A percentile compares a stretch with the other conserved stretches of the same genome.
Conservation (phyloP, 2,888 invertebrate genomes). For the Campaea margaritaria region DNA sequence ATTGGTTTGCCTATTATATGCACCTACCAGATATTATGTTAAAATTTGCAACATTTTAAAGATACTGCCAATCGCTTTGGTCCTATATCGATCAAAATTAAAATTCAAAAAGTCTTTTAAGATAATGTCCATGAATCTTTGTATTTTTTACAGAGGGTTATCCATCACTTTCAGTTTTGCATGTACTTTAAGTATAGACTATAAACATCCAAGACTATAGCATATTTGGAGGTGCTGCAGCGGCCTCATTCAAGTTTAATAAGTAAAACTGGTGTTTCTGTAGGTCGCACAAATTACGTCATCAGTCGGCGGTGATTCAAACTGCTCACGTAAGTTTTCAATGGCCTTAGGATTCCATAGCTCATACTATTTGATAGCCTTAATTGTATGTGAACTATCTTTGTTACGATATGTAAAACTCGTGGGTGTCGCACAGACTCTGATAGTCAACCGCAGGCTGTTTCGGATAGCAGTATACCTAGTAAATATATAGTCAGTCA, state of each 20-base stretch:
- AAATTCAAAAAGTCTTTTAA: too few species aligned
- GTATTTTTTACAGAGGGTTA: too few species aligned
- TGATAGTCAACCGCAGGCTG: not conserved
- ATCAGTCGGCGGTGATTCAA: constrained; percentile 67
- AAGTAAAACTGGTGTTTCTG: constrained; percentile 63
- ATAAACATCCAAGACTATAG: not conserved
- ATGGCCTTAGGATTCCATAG: constrained; percentile 49
- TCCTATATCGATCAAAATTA: too few species aligned
- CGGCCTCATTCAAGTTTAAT: constrained; percentile 42
- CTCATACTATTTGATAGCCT: constrained; percentile 46
- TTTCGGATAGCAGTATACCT: too few species aligned
- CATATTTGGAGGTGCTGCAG: constrained; percentile 16
- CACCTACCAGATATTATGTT: too few species aligned
- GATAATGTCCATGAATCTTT: too few species aligned
- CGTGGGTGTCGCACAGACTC: not conserved
- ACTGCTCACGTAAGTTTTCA: constrained; percentile 38
- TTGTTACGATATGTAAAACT: not conserved
- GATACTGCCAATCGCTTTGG: too few species aligned
- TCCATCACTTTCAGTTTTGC: too few species aligned
- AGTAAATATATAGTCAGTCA: too few species aligned
- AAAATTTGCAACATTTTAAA: too few species aligned
- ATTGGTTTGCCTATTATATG: too few species aligned
- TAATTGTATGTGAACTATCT: constrained; percentile 52
- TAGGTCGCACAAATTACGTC: constrained; percentile 74
- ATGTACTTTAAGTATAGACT: not conserved